Evolutionary conservation across 2,888 invertebrate species (phyloP).

Genomic region (Lasioglossum malachurum): DNA sequence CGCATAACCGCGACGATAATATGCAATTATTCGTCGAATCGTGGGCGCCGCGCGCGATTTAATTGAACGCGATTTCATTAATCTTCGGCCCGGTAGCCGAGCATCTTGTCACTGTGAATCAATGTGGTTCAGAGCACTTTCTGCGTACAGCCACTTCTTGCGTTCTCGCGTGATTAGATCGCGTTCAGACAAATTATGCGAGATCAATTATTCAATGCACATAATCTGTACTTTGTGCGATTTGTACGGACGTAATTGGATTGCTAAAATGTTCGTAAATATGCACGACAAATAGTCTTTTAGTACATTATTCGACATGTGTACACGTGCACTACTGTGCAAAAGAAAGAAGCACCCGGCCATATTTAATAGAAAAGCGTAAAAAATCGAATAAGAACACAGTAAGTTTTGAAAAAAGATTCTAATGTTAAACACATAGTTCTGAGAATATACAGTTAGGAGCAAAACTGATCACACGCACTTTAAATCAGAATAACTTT

Average conservation of each 20-base stretch:
- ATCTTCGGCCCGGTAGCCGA: slow-evolving; percentile 26
- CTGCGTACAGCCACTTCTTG: neutral
- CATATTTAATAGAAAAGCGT: too few species aligned
- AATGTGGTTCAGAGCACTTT: neutral
- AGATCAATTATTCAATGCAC: neutral
- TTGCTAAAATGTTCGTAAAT: too few species aligned
- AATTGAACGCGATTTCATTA: slow-evolving; percentile 45
- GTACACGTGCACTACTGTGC: too few species aligned
- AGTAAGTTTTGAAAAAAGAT: too few species aligned
- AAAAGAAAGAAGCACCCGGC: too few species aligned
- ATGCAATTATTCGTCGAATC: slow-evolving; percentile 37
- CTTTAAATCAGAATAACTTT: too few species aligned
- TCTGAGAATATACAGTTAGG: too few species aligned
- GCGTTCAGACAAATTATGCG: neutral
- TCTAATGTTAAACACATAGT: too few species aligned
- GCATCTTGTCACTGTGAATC: slow-evolving; percentile 23
- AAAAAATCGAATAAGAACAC: too few species aligned
- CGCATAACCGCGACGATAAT: slow-evolving; percentile 34
- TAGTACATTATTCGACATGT: too few species aligned
- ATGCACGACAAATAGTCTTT: too few species aligned
- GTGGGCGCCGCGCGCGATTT: slow-evolving; percentile 21
- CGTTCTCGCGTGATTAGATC: neutral
- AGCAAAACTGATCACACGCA: too few species aligned
- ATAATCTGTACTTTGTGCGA: neutral
- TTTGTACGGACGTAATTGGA: neutral